Conservation (phyloP, 2,888 invertebrate genomes). For the Lasioglossum marginatum region DNA sequence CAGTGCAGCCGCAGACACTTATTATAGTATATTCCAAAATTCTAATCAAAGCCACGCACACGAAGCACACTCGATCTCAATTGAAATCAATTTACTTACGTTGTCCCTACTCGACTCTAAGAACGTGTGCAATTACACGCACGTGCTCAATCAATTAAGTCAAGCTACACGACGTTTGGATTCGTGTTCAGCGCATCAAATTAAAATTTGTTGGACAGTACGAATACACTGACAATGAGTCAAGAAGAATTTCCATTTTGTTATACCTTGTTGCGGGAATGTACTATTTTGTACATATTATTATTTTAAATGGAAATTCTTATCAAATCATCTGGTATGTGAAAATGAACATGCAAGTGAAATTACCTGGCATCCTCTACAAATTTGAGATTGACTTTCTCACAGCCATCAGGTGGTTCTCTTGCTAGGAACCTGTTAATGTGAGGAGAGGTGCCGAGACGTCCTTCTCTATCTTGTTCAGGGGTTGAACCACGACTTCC, state of each 20-base stretch:
- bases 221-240: not conserved
- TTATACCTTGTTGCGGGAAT: not conserved
- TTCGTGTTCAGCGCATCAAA: conserved; percentile 6
- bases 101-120: not conserved
- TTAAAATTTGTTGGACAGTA: not conserved
- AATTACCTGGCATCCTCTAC: conserved; percentile 86
- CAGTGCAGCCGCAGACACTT: conserved; percentile 5
- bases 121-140: not conserved
- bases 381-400: conserved; percentile 91
- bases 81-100: conserved; percentile 3
- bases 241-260: not conserved
- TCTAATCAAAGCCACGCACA: not conserved
- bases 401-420: conserved; percentile 96
- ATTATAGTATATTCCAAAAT: conserved; percentile 12
- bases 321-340: not conserved
- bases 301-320: not conserved
- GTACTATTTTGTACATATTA: not conserved
- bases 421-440: conserved; percentile 94
- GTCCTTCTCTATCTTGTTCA: conserved; percentile 89
- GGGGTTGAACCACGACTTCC: conserved; percentile 92
- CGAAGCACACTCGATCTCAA: not conserved
- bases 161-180: not conserved
- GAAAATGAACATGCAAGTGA: conserved; percentile 23
- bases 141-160: not conserved
- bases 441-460: conserved; percentile 92